Conservation (phyloP, 2,797 vertebrate genomes). For the Margarornis squamiger region DNA sequence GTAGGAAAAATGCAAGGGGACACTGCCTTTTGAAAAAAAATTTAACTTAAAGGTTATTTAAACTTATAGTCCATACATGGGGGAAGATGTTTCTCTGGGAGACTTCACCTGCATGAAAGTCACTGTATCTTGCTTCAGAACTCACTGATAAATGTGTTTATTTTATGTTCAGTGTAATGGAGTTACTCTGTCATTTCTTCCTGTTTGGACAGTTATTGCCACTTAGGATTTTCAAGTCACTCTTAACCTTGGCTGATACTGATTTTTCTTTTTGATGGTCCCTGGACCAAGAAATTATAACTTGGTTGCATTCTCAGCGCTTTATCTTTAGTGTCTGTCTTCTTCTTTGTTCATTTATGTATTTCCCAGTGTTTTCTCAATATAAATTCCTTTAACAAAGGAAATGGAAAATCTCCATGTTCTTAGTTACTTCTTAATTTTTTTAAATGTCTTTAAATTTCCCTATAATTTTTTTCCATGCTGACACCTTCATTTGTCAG, state of each 20-base stretch:
- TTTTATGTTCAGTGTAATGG: slow-evolving; percentile 32
- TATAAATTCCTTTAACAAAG: not conserved
- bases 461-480: not conserved
- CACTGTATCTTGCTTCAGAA: not conserved
- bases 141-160: slow-evolving; percentile 23
- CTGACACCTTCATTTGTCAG: not conserved
- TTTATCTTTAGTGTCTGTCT: not conserved
- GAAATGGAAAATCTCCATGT: not conserved
- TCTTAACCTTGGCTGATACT: slow-evolving; percentile 18
- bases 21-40: not conserved
- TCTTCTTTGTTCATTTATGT: not conserved
- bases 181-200: slow-evolving; percentile 22
- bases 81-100: not conserved
- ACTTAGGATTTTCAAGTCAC: slow-evolving; percentile 8
- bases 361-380: not conserved
- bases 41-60: not conserved
- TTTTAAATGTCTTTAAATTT: not conserved
- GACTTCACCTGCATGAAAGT: not conserved
- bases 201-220: slow-evolving; percentile 24
- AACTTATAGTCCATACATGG: not conserved
- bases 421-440: not conserved
- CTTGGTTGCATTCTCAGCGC: not conserved
- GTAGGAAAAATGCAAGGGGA: not conserved
- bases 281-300: not conserved
- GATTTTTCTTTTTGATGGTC: not conserved